A percentile compares a stretch with the other conserved stretches of the same genome.
Evolutionary conservation across 2,113 vertebrate genomes (phyloP).

Genomic region (Beaufortia kweichowensis): DNA sequence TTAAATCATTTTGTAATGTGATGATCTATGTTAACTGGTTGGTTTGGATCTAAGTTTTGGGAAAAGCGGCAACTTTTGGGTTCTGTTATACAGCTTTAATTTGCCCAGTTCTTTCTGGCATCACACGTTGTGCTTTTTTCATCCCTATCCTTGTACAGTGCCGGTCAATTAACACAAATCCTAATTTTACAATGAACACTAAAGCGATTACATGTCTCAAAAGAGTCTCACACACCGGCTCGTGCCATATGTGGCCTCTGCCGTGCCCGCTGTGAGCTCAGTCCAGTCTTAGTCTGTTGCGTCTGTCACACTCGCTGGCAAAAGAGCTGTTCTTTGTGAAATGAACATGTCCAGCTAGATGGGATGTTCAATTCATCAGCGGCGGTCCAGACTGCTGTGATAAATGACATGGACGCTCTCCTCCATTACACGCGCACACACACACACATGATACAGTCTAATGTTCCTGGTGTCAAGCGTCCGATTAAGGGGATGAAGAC

Average conservation of each 20-base stretch:
- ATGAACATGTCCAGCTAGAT: constrained; percentile 45
- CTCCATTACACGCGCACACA: constrained; percentile 1
- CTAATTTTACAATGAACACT: constrained; percentile 22
- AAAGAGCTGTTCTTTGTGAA: constrained; percentile 32
- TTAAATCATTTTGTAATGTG: no score
- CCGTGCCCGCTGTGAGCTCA: neutral
- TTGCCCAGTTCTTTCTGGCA: neutral
- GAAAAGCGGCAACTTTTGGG: no score
- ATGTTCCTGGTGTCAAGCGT: neutral
- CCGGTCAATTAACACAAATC: constrained; percentile 28
- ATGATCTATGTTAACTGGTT: no score
- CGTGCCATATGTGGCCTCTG: constrained; percentile 19
- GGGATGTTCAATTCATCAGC: constrained; percentile 47
- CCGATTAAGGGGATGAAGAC: neutral
- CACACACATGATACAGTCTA: neutral
- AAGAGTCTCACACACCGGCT: neutral
- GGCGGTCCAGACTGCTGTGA: constrained; percentile 38
- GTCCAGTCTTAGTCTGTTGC: constrained; percentile 3
- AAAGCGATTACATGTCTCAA: constrained; percentile 5
- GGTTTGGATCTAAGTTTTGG: no score
- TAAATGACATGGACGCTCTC: constrained; percentile 44
- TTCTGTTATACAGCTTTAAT: neutral
- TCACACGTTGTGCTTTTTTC: neutral
- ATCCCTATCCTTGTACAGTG: neutral
- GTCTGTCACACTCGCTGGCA: constrained; percentile 18